phyloP scores from a whole-genome alignment of 2,797 vertebrate species.

The Sorex maritimensis region DNA sequence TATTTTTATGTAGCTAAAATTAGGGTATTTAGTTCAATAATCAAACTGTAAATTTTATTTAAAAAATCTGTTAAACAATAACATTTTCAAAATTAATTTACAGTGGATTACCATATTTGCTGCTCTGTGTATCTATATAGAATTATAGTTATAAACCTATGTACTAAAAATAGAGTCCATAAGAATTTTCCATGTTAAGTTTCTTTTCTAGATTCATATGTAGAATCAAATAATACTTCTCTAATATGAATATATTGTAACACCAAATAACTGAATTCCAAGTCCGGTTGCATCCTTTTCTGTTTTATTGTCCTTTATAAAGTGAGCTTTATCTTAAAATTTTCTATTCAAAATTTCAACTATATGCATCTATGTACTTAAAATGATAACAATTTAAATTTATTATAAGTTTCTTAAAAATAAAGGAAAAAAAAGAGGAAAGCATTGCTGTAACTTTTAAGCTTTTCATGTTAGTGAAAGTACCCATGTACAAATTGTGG shows the following conservation, averaged over 20 bases:
- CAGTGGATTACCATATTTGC: background rate
- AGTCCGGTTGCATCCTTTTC: background rate
- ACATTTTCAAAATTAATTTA: slow-evolving; percentile 19
- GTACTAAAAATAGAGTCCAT: too few relatives aligned
- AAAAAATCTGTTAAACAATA: background rate
- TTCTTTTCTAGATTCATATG: background rate
- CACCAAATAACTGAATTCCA: background rate
- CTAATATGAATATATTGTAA: background rate
- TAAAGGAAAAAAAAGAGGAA: background rate
- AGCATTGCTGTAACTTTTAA: background rate
- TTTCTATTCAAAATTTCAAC: background rate
- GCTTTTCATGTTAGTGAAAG: background rate
- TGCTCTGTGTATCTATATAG: too few relatives aligned
- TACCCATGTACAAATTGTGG: background rate
- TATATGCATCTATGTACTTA: background rate
- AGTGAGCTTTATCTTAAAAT: background rate
- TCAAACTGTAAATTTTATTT: background rate
- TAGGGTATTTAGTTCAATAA: background rate
- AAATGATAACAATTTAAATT: slow-evolving; percentile 14
- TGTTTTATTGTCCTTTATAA: background rate
- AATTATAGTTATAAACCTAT: too few relatives aligned
- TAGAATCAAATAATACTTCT: background rate
- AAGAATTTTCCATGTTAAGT: background rate
- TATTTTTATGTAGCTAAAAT: background rate
- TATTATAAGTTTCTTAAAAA: background rate